Conservation (phyloP, 2,797 vertebrate genomes). For the Threskiornis aethiopicus region DNA sequence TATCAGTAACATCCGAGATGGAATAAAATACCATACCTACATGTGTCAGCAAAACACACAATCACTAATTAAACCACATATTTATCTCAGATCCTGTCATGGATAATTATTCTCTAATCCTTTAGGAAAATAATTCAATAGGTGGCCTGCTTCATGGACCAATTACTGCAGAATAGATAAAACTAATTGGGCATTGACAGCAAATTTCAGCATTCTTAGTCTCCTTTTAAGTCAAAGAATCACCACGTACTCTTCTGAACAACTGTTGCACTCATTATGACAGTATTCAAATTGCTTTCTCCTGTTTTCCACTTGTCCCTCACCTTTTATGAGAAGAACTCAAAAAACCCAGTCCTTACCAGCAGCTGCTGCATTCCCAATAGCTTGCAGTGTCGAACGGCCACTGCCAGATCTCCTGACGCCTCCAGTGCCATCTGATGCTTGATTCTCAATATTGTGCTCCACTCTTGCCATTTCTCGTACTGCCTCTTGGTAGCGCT, state of each 20-base stretch:
- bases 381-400: slow-evolving; percentile 90
- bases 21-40: slow-evolving; percentile 97
- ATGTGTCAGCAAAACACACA: not conserved
- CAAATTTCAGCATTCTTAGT: not conserved
- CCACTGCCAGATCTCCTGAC: slow-evolving; percentile 82
- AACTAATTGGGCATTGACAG: not conserved
- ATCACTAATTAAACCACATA: not conserved
- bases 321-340: not conserved
- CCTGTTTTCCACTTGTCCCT: not conserved
- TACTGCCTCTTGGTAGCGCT: slow-evolving; percentile 89
- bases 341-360: slow-evolving; percentile 71
- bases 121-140: not conserved
- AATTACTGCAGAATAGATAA: not conserved
- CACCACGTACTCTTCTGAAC: not conserved
- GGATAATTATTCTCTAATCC: not conserved
- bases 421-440: slow-evolving; percentile 76
- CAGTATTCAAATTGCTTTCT: not conserved
- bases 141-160: not conserved
- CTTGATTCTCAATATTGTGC: slow-evolving; percentile 90
- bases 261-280: not conserved
- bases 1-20: slow-evolving; percentile 93
- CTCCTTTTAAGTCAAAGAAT: not conserved
- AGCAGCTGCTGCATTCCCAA: slow-evolving; percentile 93
- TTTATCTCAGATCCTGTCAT: not conserved
- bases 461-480: slow-evolving; percentile 88